phyloP scores from a whole-genome alignment of 2,113 vertebrate genomes.

The Actenoides hombroni region DNA sequence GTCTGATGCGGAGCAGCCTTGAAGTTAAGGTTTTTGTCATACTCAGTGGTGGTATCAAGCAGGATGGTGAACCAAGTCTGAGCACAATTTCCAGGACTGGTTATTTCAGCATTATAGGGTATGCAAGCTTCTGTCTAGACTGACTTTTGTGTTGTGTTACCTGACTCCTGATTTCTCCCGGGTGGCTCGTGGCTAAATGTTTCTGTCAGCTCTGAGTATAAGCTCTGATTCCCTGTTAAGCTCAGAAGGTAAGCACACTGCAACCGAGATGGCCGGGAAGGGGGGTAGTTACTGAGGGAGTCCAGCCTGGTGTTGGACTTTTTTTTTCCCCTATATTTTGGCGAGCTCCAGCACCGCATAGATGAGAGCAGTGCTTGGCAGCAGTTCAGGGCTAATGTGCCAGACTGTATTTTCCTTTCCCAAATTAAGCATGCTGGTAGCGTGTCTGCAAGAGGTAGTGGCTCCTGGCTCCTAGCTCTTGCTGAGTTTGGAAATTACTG shows the following conservation, averaged over 20 bases:
- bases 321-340: background rate
- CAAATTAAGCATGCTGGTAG: constrained; percentile 60
- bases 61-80: background rate
- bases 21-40: background rate
- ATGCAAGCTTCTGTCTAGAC: background rate
- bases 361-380: constrained; percentile 44
- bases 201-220: background rate
- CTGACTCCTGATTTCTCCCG: background rate
- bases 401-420: constrained; percentile 64
- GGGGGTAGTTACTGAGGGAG: background rate
- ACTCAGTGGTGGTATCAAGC: background rate
- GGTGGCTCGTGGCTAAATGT: background rate
- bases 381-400: constrained; percentile 9
- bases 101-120: background rate
- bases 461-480: constrained; percentile 38
- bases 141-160: background rate
- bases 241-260: background rate
- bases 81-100: background rate
- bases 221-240: background rate
- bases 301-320: background rate
- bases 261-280: background rate
- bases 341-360: background rate
- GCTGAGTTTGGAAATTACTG: constrained; percentile 34
- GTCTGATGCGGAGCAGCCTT: background rate
- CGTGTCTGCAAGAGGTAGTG: constrained; percentile 34